Base-by-base conservation (phyloP, 2,113 vertebrate species). In the Rhinolophus ferrumequinum region DNA sequence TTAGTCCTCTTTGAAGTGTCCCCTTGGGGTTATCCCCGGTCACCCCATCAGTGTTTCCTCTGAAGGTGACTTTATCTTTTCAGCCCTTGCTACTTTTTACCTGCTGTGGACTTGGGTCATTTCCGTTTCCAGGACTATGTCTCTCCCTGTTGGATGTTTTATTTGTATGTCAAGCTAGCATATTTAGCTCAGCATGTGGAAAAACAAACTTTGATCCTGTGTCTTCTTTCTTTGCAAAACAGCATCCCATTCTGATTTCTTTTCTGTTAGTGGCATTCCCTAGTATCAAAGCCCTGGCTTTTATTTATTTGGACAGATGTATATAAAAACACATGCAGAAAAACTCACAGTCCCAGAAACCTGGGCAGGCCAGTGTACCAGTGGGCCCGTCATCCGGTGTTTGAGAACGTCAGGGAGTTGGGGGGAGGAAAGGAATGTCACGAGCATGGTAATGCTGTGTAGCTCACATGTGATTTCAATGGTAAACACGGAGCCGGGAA, bases 31-130 rank as follows among this genome's bases (percentile, higher is more conserved):
- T 9, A 50, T 44, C 58, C 5, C 5, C 33, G 1, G 9, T 12
- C 35, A 2, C 5, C 5, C 33, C 1, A 6, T 12, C 35, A 3
- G 1, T 0, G 22, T 62, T 44, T 41, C 13, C 5, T 70, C 8
- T 12, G n/a, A 52, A 5, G 62, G n/a, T 11, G 38, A 66, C 70
- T 58, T 22, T 13, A 13, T 19, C 21, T 60, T 56, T 14, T 22
- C 8, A 12, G 35, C 10, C 4, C 38, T 8, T 21, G 5, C 66
- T 54, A 0, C 18, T 47, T 62, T 28, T 5, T 13, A 8, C 6
- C 35, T 35, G 2, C 79, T 8, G 9, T 67, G 84, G n/a, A 24
- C 28, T 7, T 67, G 2, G 19, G 67, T 4, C 56, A 26, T 80
- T 66, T 66, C 67, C 28, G 0, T 75, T 58, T 21, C 77, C 35